Evolutionary conservation across 64 coral and sea anemone species (phyloP).

Genomic region (Montipora efflorescens): DNA sequence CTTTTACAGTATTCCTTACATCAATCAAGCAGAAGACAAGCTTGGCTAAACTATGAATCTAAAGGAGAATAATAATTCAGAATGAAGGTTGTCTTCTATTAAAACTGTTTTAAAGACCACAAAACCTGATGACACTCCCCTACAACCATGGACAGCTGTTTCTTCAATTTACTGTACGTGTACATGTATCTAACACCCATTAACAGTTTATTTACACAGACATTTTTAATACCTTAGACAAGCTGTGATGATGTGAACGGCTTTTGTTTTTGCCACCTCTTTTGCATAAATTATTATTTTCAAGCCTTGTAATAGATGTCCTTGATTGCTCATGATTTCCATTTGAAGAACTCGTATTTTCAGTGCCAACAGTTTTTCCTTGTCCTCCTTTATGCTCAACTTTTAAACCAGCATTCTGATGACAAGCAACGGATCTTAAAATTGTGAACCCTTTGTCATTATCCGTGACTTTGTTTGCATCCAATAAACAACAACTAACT

Average conservation of each 20-base stretch:
- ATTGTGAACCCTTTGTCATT: neutral
- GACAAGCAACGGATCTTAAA: neutral
- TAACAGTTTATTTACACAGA: too few species aligned
- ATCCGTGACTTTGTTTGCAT: neutral
- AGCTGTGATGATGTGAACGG: neutral
- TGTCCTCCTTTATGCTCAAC: neutral
- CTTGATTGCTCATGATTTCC: neutral
- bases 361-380: neutral
- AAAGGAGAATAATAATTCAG: too few species aligned
- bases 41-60: too few species aligned
- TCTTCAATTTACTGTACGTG: too few species aligned
- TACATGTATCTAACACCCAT: too few species aligned
- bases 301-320: neutral
- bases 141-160: too few species aligned
- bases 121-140: too few species aligned
- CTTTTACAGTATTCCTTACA: too few species aligned
- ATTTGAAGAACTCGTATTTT: neutral
- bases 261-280: neutral
- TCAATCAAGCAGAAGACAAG: too few species aligned
- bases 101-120: too few species aligned
- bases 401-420: neutral
- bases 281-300: neutral
- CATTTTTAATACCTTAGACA: constrained; percentile 3
- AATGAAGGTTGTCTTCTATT: too few species aligned
- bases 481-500: constrained; percentile 21